Base-by-base conservation (phyloP, 2,888 invertebrate genomes). In the Ornithoptera priamus region DNA sequence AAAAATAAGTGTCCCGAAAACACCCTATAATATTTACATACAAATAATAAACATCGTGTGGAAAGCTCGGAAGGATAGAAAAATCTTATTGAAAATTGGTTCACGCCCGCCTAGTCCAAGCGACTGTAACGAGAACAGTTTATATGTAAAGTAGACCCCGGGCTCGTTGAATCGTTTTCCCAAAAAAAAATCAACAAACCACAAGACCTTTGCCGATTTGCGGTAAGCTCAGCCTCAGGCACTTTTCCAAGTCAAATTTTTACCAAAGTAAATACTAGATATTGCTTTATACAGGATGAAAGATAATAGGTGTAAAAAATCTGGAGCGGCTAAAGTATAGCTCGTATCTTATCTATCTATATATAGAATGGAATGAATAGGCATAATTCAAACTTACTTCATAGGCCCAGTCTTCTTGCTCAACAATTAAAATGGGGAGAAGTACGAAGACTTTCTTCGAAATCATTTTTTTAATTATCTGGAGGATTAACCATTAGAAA, bases 71-170 rank as follows among this genome's bases (percentile, higher is more conserved):
- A 67, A 70, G 70, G 70, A 70, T 64, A 67, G 70, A 64, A 67
- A 70, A 70, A 73, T 81, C 83, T 85, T 80, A 84, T 83, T 80
- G 79, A 76, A 74, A 80, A 81, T 83, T 79, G 80, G 81, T 81
- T 83, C 81, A 81, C 84, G 84, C 84, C 82, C 79, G 75, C 70
- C 78, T 80, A 80, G 81, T 81, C 80, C 77, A 77, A 75, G 77
- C 77, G 77, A 78, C 81, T 78, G 81, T 84, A 83, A 84, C 81
- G 78, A 74, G 79, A 80, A 80, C 81, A 80, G 82, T 83, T 78
- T 82, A 78, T 82, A 85, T 85, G 84, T 81, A 75, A 76, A 78
- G 72, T 73, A 72, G 72, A 68, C 67, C 69, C 71, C 46, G 63
- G 0, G 57, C 66, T 62, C 71, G 69, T 68, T 73, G 73, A 73